phyloP scores from a whole-genome alignment of 2,113 vertebrate species.

The Petaurus breviceps region DNA sequence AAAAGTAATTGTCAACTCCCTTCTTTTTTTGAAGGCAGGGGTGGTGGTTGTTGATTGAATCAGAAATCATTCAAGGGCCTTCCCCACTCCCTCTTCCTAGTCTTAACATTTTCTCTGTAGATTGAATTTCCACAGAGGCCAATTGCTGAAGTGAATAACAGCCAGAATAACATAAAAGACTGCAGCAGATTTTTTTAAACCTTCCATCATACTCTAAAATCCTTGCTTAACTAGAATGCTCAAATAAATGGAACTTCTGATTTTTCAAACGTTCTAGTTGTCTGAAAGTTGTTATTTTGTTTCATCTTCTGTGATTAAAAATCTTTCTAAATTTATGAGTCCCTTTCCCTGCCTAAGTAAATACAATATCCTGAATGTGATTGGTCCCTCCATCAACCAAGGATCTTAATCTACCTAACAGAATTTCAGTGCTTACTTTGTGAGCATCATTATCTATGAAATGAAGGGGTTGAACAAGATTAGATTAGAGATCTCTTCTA shows the following conservation, averaged over 20 bases:
- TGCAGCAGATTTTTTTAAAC: not conserved
- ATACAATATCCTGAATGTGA: not conserved
- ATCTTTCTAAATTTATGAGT: not conserved
- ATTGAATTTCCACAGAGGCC: conserved; percentile 59
- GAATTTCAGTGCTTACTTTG: not conserved
- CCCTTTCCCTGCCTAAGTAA: not conserved
- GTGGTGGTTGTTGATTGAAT: conserved; percentile 4
- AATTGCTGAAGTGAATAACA: conserved; percentile 38
- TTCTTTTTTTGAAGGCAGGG: conserved; percentile 13
- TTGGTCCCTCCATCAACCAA: not conserved
- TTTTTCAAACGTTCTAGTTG: not conserved
- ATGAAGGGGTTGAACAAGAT: not conserved
- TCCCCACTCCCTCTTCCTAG: not conserved
- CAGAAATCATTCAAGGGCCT: conserved; percentile 45
- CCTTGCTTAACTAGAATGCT: not conserved
- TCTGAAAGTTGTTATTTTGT: not conserved
- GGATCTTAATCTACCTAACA: not conserved
- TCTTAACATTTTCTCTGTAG: conserved; percentile 23
- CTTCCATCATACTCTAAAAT: not conserved
- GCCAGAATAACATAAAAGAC: not conserved
- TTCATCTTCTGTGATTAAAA: not conserved
- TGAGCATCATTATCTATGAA: not conserved
- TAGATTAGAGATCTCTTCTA: not conserved
- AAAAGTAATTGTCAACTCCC: conserved; percentile 58
- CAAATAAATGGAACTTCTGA: not conserved